Percentiles rank a stretch among this genome's conserved stretches.
Evolutionary conservation across 2,888 invertebrate genomes (phyloP).

Genomic region (Hydrotaea diabolus): DNA sequence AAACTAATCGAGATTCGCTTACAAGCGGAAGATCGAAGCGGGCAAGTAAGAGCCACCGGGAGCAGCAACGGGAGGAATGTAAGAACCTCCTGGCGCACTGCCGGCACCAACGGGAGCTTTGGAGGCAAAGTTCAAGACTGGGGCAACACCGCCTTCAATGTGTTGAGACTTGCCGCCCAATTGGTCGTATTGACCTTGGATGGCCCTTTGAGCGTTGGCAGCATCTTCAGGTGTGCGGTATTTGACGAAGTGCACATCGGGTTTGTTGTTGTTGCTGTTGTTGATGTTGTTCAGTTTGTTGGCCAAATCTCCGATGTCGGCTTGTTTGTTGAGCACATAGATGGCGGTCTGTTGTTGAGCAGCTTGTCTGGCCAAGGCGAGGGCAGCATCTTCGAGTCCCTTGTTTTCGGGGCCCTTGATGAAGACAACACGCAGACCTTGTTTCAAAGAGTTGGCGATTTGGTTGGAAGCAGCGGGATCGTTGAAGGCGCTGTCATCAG

Average conservation of each 20-base stretch:
- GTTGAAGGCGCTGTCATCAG: slow-evolving; percentile 76
- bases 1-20: neutral
- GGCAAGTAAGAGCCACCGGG: slow-evolving; percentile 72
- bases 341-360: slow-evolving; percentile 77
- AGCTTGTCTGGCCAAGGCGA: slow-evolving; percentile 75
- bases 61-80: too few species aligned
- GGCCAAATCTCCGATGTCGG: slow-evolving; percentile 74
- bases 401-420: slow-evolving; percentile 78
- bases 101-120: slow-evolving; percentile 44
- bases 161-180: slow-evolving; percentile 75
- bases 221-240: slow-evolving; percentile 78
- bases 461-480: slow-evolving; percentile 72
- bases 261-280: slow-evolving; percentile 72
- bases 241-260: slow-evolving; percentile 78
- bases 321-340: slow-evolving; percentile 78
- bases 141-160: slow-evolving; percentile 76
- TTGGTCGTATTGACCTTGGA: slow-evolving; percentile 77
- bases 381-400: slow-evolving; percentile 74
- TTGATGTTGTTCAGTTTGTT: slow-evolving; percentile 75
- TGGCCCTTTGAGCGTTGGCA: slow-evolving; percentile 76
- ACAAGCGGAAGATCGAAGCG: slow-evolving; percentile 67
- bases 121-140: slow-evolving; percentile 75
- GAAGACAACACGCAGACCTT: slow-evolving; percentile 77
- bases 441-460: slow-evolving; percentile 73
- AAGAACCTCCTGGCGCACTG: too few species aligned